Evolutionary conservation across 2,113 vertebrate genomes (phyloP), one percentile per base, ranked within the genome.

Genomic region (Mionectes macconnelli): DNA sequence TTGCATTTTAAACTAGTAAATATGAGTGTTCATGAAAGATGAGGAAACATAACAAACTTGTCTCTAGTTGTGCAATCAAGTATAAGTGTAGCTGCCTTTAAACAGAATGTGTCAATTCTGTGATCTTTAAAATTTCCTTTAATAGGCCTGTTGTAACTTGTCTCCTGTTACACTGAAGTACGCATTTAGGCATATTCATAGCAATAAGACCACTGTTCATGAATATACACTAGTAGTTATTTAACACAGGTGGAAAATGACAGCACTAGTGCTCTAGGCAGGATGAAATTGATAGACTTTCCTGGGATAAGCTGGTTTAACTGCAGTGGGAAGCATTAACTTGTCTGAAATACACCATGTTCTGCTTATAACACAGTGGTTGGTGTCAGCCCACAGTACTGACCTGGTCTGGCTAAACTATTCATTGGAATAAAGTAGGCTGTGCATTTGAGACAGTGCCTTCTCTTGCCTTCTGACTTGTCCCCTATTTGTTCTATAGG

Each of bases 91-190:
- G 14, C 81, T 90, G 52, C 57, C 67, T 89, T 90, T 91, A 85
- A 96, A 75, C 55, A 93, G 80, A 92, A 93, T 59, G 60, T 87
- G 42, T 74, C 49, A 45, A 83, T 96, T 89, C 93, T 93, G 72
- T 96, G 85, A 92, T 95, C 89, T 92, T 64, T 68, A 57, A 0
- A 4, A 50, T 93, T 97, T 88, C 35, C 59, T 84, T 93, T 88
- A 85, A 89, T 55, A 89, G 62, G 83, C 72, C 39, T 78, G 88
- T 92, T 96, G 90, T 93, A 95, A 93, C 80, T 87, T 96, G 96
- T 94, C 93, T 94, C 53, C 66, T 73, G 84, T 78, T 93, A 89
- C 80, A 79, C 49, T 69, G 80, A 77, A 87, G 73, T 31, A 82
- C 84, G 79, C 57, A 76, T 87, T 59, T 87, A 81, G 67, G 69